phyloP scores from a whole-genome alignment of 2,888 invertebrate genomes.

The Heteropelma amictum region DNA sequence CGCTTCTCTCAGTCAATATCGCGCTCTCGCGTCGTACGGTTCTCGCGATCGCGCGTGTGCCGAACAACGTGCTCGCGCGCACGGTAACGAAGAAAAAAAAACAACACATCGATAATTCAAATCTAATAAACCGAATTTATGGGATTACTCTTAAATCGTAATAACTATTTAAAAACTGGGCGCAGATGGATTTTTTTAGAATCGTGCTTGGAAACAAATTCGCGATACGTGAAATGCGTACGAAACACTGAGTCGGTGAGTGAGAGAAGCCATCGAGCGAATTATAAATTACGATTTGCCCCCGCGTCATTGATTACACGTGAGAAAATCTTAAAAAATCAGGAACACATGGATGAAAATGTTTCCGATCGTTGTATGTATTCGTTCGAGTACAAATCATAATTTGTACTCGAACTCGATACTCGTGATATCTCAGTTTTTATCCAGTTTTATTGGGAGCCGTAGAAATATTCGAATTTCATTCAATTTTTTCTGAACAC shows the following conservation, averaged over 20 bases:
- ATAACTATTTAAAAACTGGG: neutral
- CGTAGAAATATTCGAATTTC: no score
- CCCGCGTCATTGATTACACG: no score
- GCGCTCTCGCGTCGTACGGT: conserved; percentile 55
- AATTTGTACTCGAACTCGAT: no score
- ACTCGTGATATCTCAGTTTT: no score
- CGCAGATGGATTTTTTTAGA: neutral
- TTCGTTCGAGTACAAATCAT: no score
- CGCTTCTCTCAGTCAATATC: conserved; percentile 58
- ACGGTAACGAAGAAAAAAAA: neutral
- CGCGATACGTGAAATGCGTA: neutral
- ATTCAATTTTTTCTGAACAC: no score
- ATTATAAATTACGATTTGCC: neutral
- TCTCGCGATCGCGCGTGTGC: conserved; percentile 33
- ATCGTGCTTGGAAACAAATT: neutral
- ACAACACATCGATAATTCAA: neutral
- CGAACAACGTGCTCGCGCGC: conserved; percentile 21
- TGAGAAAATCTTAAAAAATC: no score
- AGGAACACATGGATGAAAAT: no score
- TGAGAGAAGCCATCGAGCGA: neutral
- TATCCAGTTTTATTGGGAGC: no score
- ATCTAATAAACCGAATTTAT: neutral
- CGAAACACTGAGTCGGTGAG: conserved; percentile 2
- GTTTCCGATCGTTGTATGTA: no score
- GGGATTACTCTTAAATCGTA: neutral